phyloP scores from a whole-genome alignment of 2,797 vertebrate species.

The Uromys caudimaculatus region DNA sequence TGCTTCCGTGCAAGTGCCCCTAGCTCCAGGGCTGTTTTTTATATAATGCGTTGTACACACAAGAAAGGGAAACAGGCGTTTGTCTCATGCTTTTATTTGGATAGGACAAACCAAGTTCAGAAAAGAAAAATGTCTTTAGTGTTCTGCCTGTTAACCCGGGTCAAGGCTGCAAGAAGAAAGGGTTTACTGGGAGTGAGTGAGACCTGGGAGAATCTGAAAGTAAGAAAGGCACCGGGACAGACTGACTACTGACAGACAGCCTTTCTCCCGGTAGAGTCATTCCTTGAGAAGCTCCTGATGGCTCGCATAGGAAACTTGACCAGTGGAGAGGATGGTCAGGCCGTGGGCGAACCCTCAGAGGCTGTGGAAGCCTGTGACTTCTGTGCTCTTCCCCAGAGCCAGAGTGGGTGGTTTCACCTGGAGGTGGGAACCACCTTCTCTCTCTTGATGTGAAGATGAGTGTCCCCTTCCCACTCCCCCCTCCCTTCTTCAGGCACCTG shows the following conservation, averaged over 20 bases:
- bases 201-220: slow-evolving; percentile 62
- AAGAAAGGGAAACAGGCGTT: background rate
- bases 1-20: background rate
- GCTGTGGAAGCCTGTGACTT: background rate
- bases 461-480: background rate
- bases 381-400: background rate
- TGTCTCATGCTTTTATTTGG: background rate
- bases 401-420: background rate
- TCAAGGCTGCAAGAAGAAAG: slow-evolving; percentile 45
- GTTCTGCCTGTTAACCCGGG: background rate
- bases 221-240: slow-evolving; percentile 34
- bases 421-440: background rate
- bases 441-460: background rate
- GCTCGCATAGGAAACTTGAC: slow-evolving; percentile 54
- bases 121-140: background rate
- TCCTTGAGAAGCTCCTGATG: slow-evolving; percentile 41
- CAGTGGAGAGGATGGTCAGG: slow-evolving; percentile 34
- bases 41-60: background rate
- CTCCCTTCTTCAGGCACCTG: background rate
- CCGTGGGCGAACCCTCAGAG: background rate
- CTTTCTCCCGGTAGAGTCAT: background rate
- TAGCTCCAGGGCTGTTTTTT: background rate
- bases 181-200: slow-evolving; percentile 16
- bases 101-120: background rate
- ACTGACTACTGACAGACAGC: background rate